phyloP scores from a whole-genome alignment of 2,113 vertebrate species.

The Upupa epops region DNA sequence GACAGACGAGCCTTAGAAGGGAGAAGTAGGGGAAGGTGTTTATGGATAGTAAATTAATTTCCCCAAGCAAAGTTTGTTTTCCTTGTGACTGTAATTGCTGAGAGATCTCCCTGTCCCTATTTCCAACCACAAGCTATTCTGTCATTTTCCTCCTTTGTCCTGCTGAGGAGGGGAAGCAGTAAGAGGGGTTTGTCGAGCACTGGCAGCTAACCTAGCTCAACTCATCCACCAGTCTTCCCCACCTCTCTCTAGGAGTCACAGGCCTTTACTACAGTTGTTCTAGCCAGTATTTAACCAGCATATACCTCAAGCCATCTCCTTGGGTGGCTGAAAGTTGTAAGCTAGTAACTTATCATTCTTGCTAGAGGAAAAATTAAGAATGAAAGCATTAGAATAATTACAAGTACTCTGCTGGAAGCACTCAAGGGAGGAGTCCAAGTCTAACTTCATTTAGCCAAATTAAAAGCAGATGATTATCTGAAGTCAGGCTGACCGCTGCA shows the following conservation, averaged over 20 bases:
- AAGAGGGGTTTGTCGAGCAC: neutral
- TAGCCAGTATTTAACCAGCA: neutral
- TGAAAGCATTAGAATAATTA: neutral
- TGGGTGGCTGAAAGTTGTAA: neutral
- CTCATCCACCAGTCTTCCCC: neutral
- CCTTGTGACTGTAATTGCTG: neutral
- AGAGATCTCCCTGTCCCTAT: neutral
- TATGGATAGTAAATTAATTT: neutral
- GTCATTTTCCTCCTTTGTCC: neutral
- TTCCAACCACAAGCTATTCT: neutral
- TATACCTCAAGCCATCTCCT: neutral
- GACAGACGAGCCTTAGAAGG: neutral
- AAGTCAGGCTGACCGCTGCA: neutral
- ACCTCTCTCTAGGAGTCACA: neutral
- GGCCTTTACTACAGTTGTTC: neutral
- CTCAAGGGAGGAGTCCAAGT: neutral
- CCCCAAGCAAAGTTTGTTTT: neutral
- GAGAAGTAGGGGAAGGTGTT: neutral
- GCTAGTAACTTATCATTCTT: neutral
- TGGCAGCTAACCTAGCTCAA: neutral
- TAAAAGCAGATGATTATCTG: neutral
- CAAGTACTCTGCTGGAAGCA: rapidly evolving
- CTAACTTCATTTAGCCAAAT: neutral
- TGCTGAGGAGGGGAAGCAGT: neutral
- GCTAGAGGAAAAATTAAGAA: neutral